These are phyloP conservation scores for Halichoeres trimaculatus DNA, from an alignment of 2,113 vertebrate genomes.

Conservation along the genomic window DNA sequence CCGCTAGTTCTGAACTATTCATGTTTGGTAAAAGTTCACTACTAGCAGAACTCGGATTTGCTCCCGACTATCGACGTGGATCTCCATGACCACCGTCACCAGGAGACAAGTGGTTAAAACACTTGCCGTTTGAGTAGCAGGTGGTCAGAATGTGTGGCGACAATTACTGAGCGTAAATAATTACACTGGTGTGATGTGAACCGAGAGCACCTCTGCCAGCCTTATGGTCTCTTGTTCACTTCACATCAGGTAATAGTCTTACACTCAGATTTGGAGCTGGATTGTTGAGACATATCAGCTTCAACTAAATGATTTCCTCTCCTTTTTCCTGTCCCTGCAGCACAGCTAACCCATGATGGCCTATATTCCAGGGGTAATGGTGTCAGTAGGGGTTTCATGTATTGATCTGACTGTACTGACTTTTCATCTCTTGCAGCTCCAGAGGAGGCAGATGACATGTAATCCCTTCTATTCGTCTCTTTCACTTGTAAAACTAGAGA, in stretches of 20 bases:
- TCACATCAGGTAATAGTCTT: conserved; percentile 50
- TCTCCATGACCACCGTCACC: conserved; percentile 10
- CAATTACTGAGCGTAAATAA: neutral
- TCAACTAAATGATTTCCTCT: neutral
- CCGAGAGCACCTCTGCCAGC: conserved; percentile 15
- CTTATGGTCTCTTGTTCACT: conserved; percentile 39
- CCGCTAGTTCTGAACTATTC: conserved; percentile 89
- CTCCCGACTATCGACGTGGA: conserved; percentile 69
- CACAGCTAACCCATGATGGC: neutral
- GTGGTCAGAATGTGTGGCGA: neutral
- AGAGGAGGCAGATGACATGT: neutral
- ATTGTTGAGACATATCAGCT: neutral
- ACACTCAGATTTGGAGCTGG: neutral
- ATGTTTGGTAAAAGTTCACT: conserved; percentile 85
- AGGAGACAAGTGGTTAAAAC: neutral
- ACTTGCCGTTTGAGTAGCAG: neutral
- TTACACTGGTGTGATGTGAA: conserved; percentile 58
- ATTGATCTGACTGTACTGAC: neutral
- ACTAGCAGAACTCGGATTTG: conserved; percentile 88
- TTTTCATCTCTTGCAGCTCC: neutral
- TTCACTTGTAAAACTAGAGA: too few species aligned
- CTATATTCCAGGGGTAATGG: neutral
- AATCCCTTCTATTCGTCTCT: neutral
- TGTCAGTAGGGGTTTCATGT: neutral
- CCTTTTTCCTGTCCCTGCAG: neutral